Percentiles rank a stretch among this genome's conserved stretches.
phyloP scores from a whole-genome alignment of 30 jellyfish, hydroid and myxozoan species.

The Aurelia aurita complex sp. Pacific region DNA sequence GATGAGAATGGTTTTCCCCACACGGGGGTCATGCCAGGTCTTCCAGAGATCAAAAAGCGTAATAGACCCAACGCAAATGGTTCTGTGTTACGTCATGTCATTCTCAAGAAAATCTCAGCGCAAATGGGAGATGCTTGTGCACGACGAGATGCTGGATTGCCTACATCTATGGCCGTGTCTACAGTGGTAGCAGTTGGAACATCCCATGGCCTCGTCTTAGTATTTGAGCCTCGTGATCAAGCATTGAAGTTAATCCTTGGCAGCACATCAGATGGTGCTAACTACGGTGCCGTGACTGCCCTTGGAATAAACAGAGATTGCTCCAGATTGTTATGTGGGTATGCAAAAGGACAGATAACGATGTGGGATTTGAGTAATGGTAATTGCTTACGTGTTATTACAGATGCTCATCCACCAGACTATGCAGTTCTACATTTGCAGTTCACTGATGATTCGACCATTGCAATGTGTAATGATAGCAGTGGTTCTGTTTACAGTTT shows the following conservation, averaged over 20 bases:
- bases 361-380: conserved; percentile 99
- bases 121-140: conserved; percentile 98
- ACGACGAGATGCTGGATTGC: conserved; percentile 98
- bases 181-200: conserved; percentile 94
- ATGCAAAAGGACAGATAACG: conserved; percentile 98
- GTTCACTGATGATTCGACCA: conserved; percentile 97
- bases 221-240: conserved; percentile 97
- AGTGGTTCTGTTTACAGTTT: conserved; percentile 98
- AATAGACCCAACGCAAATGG: conserved; percentile 82
- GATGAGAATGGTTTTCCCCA: conserved; percentile 64
- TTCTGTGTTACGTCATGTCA: conserved; percentile 94
- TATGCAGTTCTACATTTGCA: conserved; percentile 97
- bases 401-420: conserved; percentile 99
- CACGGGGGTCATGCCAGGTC: conserved; percentile 47
- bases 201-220: conserved; percentile 96
- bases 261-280: conserved; percentile 91
- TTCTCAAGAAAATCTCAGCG: conserved; percentile 88
- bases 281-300: conserved; percentile 99
- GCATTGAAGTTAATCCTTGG: conserved; percentile 92
- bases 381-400: conserved; percentile 87
- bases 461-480: conserved; percentile 97
- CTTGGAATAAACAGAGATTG: conserved; percentile 96
- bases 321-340: conserved; percentile 91
- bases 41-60: conserved; percentile 75
- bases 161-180: conserved; percentile 97